Percentiles rank a stretch among this genome's conserved stretches.
Conservation (phyloP, 2,888 invertebrate species). For the Cephus rjabovi region DNA sequence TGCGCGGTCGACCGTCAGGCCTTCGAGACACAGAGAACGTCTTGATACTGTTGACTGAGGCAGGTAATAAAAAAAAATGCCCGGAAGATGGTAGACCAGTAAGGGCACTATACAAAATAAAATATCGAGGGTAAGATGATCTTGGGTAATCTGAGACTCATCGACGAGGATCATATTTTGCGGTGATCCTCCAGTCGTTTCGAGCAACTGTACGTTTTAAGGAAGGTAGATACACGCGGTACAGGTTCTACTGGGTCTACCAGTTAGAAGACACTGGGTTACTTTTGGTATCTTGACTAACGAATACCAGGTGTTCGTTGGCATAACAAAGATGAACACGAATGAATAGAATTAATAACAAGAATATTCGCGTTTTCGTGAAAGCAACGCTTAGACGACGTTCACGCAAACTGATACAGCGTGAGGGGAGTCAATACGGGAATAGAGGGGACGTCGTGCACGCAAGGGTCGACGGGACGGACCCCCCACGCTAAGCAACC, state of each 20-base stretch:
- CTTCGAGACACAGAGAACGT: background rate
- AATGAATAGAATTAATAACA: background rate
- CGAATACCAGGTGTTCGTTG: background rate
- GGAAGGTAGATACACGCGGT: background rate
- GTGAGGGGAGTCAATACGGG: background rate
- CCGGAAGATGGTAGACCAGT: background rate
- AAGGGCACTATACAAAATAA: constrained; percentile 12
- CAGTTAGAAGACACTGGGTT: background rate
- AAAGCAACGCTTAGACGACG: background rate
- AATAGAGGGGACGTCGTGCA: background rate
- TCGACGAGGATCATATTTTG: constrained; percentile 47
- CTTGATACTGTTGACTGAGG: background rate
- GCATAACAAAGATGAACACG: background rate
- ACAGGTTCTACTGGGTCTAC: background rate
- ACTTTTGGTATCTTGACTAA: background rate
- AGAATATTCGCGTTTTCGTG: background rate
- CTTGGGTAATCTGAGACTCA: constrained; percentile 51
- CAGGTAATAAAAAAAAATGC: background rate
- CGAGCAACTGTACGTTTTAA: background rate
- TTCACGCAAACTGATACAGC: background rate
- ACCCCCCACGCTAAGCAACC: background rate
- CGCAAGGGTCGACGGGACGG: background rate
- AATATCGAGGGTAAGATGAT: constrained; percentile 48
- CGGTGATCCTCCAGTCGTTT: constrained; percentile 29
- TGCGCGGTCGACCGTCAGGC: background rate